These are phyloP conservation scores for Pyrochroa serraticornis DNA, from an alignment of 2,888 invertebrate species.

Conservation along the genomic window DNA sequence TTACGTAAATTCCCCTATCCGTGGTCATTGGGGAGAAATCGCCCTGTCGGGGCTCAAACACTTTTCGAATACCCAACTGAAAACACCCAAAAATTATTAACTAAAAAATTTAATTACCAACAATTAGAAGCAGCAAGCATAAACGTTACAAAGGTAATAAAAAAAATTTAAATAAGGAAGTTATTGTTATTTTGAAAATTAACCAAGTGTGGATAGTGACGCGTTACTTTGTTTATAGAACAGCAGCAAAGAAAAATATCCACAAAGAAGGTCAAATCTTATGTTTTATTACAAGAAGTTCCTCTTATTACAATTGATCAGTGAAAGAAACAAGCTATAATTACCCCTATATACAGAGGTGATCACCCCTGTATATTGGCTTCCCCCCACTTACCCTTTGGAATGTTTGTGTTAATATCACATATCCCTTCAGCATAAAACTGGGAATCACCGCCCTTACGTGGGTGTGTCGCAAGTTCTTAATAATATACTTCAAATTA, in stretches of 20 bases:
- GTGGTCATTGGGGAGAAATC: conserved; percentile 82
- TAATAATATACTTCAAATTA: conserved; percentile 68
- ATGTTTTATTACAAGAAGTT: no score
- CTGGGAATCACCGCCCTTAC: conserved; percentile 81
- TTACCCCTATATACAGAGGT: no score
- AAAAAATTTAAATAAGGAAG: neutral
- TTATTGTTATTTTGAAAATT: neutral
- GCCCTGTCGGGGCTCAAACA: conserved; percentile 80
- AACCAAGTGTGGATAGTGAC: neutral
- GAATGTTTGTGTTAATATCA: conserved; percentile 79
- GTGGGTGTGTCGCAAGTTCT: conserved; percentile 71
- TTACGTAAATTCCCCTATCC: conserved; percentile 77
- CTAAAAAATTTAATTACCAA: conserved; percentile 15
- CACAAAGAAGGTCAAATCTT: neutral
- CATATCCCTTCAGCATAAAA: conserved; percentile 79
- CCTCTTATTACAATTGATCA: no score
- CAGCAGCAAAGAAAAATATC: neutral
- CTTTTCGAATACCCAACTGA: conserved; percentile 77
- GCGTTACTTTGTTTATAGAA: no score
- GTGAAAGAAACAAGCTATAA: no score
- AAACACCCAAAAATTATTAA: conserved; percentile 28
- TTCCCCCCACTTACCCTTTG: conserved; percentile 68
- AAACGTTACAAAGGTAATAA: neutral
- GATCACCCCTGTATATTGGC: no score
- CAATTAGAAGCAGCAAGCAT: no score